Evolutionary conservation across 2,113 vertebrate genomes (phyloP).

Genomic region (Oncorhynchus nerka): DNA sequence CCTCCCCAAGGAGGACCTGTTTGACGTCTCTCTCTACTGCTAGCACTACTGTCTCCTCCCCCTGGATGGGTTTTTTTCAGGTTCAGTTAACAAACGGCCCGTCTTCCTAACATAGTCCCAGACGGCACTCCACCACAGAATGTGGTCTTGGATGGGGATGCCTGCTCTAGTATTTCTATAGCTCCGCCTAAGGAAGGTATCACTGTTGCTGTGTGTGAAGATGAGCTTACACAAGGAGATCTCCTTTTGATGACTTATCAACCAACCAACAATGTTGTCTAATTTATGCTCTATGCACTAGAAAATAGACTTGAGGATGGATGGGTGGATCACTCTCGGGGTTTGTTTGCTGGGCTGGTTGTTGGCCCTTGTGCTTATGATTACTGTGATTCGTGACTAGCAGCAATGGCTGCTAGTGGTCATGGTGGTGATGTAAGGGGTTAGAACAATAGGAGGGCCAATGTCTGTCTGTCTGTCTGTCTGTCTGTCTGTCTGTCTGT

Average conservation of each 20-base stretch:
- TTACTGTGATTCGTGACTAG: neutral
- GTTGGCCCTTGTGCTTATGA: neutral
- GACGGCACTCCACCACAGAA: neutral
- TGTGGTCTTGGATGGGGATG: no score
- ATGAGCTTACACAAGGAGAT: neutral
- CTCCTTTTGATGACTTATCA: neutral
- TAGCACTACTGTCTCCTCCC: constrained; percentile 88
- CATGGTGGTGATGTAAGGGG: neutral
- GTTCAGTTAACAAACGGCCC: neutral
- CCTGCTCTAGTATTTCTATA: no score
- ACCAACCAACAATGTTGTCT: neutral
- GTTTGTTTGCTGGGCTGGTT: neutral
- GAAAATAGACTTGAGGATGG: neutral
- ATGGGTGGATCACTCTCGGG: neutral
- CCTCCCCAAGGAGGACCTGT: constrained; percentile 88
- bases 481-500: neutral
- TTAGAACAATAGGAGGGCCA: neutral
- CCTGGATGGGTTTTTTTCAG: constrained; percentile 50
- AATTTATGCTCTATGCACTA: neutral
- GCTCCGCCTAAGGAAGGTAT: neutral
- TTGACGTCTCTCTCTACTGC: constrained; percentile 86
- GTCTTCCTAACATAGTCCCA: neutral
- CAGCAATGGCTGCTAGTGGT: neutral
- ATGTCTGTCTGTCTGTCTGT: neutral
- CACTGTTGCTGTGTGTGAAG: neutral